These are phyloP conservation scores for Buceros bicornis DNA, from an alignment of 2,797 vertebrate genomes.

Conservation along the genomic window DNA sequence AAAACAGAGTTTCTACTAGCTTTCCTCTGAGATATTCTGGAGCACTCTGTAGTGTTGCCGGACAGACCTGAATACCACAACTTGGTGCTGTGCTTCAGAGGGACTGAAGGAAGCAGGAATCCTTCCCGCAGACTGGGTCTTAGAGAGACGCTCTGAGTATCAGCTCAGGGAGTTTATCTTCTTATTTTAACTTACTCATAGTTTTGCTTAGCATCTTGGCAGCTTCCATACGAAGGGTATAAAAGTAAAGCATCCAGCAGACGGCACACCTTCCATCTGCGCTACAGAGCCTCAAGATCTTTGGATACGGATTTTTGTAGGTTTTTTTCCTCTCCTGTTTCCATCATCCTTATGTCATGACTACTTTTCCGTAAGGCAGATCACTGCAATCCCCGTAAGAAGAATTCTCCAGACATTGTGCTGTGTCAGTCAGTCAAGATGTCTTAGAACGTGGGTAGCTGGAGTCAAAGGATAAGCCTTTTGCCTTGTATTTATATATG, in stretches of 20 bases:
- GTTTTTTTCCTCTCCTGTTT: neutral
- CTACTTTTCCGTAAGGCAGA: neutral
- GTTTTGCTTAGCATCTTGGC: neutral
- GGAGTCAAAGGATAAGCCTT: neutral
- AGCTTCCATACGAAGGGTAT: neutral
- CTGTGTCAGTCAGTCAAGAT: neutral
- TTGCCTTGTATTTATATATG: neutral
- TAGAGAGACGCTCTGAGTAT: neutral
- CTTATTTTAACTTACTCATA: neutral
- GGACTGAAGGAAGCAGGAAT: neutral
- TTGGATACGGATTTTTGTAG: neutral
- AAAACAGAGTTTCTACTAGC: neutral
- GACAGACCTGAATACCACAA: neutral
- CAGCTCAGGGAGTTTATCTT: neutral
- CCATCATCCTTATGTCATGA: neutral
- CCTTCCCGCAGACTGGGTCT: neutral
- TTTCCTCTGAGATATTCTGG: neutral
- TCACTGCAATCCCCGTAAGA: neutral
- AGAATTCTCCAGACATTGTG: neutral
- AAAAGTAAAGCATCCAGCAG: neutral
- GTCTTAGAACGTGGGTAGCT: neutral
- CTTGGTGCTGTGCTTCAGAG: neutral
- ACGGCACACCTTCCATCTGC: neutral
- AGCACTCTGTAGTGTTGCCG: neutral
- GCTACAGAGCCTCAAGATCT: neutral